Percentiles rank a stretch among this genome's conserved stretches.
phyloP scores from a whole-genome alignment of 1,140 invertebrate species.

The Sitophilus oryzae region DNA sequence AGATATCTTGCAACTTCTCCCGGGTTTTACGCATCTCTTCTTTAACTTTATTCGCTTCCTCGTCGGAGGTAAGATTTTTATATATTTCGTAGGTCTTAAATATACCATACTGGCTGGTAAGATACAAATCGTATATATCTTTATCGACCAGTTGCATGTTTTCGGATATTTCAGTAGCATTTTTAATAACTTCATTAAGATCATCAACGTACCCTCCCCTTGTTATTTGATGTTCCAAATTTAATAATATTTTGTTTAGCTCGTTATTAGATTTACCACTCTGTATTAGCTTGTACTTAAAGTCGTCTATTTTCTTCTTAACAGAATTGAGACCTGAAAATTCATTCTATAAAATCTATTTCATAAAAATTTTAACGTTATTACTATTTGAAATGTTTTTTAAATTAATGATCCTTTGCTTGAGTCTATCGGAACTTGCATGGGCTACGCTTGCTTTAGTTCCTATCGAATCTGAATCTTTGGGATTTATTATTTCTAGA shows the following conservation, averaged over 20 bases:
- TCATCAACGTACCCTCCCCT: slow-evolving; percentile 18
- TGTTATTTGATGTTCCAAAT: slow-evolving; percentile 26
- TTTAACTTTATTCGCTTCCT: slow-evolving; percentile 22
- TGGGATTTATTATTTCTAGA: slow-evolving; percentile 48
- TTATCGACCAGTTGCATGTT: slow-evolving; percentile 50
- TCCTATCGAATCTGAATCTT: slow-evolving; percentile 45
- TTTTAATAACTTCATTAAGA: slow-evolving; percentile 44
- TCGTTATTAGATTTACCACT: slow-evolving; percentile 34
- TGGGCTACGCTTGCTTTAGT: slow-evolving; percentile 41
- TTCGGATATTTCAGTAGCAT: slow-evolving; percentile 45
- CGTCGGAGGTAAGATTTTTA: slow-evolving; percentile 33
- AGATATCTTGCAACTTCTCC: no score
- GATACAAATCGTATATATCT: slow-evolving; percentile 47
- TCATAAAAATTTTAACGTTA: background rate
- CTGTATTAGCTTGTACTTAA: slow-evolving; percentile 27
- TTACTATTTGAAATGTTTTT: slow-evolving; percentile 30
- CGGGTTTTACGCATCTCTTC: background rate
- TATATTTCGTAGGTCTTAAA: slow-evolving; percentile 37
- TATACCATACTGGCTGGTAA: slow-evolving; percentile 45
- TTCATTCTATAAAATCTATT: slow-evolving; percentile 1
- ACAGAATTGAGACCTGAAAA: slow-evolving; percentile 27
- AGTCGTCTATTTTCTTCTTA: slow-evolving; percentile 27
- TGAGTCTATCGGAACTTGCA: slow-evolving; percentile 33
- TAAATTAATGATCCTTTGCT: slow-evolving; percentile 32
- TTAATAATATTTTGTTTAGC: slow-evolving; percentile 24